Evolutionary conservation across 2,113 vertebrate species (phyloP).

Genomic region (Carassius auratus): DNA sequence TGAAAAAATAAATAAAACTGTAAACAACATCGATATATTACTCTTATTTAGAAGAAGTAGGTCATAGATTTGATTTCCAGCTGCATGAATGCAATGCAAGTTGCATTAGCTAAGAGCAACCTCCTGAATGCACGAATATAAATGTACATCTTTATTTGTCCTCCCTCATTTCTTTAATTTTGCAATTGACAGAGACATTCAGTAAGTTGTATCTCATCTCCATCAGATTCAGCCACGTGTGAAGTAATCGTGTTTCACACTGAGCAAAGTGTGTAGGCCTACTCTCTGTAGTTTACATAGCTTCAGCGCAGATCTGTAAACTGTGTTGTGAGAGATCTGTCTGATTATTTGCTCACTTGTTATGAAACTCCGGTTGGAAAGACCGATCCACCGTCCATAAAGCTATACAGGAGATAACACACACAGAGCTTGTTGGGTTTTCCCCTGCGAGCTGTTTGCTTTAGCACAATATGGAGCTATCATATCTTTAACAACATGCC

Average conservation of each 20-base stretch:
- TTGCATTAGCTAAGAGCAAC: neutral
- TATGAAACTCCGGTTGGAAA: conserved; percentile 38
- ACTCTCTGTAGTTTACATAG: conserved; percentile 50
- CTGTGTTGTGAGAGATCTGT: conserved; percentile 34
- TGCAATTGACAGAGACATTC: neutral
- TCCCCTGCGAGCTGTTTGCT: conserved; percentile 37
- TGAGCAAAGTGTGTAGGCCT: conserved; percentile 17
- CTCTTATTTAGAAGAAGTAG: neutral
- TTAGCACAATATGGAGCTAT: conserved; percentile 37
- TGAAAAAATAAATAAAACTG: no score
- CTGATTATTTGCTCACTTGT: conserved; percentile 48
- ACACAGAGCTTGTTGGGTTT: conserved; percentile 35
- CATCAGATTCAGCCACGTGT: conserved; percentile 25
- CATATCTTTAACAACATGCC: conserved; percentile 30
- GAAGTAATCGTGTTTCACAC: conserved; percentile 5
- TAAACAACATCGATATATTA: no score
- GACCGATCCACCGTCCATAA: conserved; percentile 21
- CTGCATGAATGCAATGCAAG: neutral
- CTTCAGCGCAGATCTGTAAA: conserved; percentile 38
- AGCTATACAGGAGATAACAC: conserved; percentile 45
- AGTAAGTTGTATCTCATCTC: neutral
- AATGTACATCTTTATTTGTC: neutral
- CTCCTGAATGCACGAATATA: neutral
- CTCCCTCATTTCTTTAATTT: neutral
- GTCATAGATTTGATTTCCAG: neutral